These are phyloP conservation scores for Labeo rohita DNA, from an alignment of 2,113 vertebrate genomes.

Conservation along the genomic window DNA sequence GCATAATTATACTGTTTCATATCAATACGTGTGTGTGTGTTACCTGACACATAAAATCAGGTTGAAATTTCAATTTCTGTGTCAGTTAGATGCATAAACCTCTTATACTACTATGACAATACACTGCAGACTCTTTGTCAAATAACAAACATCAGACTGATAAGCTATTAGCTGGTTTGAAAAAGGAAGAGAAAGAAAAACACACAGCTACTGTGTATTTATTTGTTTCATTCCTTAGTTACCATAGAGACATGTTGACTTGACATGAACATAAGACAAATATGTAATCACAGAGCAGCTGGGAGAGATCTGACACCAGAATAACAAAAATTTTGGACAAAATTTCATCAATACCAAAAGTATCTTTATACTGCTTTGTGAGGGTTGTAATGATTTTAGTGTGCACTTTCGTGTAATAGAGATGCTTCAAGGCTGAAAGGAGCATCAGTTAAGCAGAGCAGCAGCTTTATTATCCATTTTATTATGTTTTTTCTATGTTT, in stretches of 20 bases:
- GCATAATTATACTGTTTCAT: too few species aligned
- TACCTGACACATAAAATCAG: too few species aligned
- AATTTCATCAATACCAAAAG: neutral
- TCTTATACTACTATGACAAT: neutral
- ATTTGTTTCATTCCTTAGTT: constrained; percentile 4
- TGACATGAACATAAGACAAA: neutral
- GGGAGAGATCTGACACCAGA: neutral
- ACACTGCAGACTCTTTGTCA: neutral
- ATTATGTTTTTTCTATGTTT: too few species aligned
- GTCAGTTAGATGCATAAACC: neutral
- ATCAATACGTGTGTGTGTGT: too few species aligned
- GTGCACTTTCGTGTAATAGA: neutral
- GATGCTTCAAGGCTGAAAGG: constrained; percentile 31
- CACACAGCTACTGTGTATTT: neutral
- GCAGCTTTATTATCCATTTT: constrained; percentile 21
- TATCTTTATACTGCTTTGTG: neutral
- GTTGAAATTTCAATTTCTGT: too few species aligned
- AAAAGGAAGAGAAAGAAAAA: neutral
- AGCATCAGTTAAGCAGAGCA: constrained; percentile 14
- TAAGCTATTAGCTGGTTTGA: neutral
- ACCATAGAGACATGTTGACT: constrained; percentile 21
- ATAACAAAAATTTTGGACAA: neutral
- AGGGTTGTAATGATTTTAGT: neutral
- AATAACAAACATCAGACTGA: neutral
- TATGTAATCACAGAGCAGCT: neutral